Percentiles rank a stretch among this genome's conserved stretches.
Conservation (phyloP, 2,797 vertebrate species). For the Chelon labrosus region DNA sequence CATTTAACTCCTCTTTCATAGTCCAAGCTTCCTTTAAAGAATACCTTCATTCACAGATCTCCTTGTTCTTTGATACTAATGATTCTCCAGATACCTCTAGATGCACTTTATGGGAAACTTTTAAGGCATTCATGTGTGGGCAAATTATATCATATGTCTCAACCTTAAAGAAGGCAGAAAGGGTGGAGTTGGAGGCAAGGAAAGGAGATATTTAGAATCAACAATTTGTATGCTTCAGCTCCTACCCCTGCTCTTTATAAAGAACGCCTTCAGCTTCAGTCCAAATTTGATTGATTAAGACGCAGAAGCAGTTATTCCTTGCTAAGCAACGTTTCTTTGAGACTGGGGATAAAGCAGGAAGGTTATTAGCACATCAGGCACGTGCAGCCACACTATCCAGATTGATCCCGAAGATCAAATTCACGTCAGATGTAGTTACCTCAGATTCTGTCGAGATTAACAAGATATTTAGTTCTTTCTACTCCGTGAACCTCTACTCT, state of each 20-base stretch:
- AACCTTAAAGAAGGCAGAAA: background rate
- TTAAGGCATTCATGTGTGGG: background rate
- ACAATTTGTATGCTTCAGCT: background rate
- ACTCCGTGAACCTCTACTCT: background rate
- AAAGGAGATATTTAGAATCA: background rate
- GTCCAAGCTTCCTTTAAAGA: background rate
- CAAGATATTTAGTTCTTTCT: background rate
- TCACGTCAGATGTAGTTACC: background rate
- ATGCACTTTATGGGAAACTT: background rate
- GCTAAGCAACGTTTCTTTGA: background rate
- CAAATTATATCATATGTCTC: background rate
- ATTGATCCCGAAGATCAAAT: background rate
- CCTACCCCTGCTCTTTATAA: constrained; percentile 4
- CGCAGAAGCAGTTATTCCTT: constrained; percentile 12
- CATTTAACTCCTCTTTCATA: constrained; percentile 1
- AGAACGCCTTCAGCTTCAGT: constrained; percentile 9
- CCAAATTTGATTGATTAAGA: constrained; percentile 15
- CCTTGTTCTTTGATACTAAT: background rate
- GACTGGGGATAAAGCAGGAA: background rate
- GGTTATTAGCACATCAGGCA: background rate
- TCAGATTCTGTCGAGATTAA: background rate
- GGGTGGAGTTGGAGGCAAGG: background rate
- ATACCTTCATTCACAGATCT: background rate
- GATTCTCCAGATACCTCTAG: background rate
- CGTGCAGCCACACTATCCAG: too few species aligned